Evolutionary conservation across 2,797 vertebrate species (phyloP), one percentile per base, ranked within the genome.

Genomic region (Ctenosaura bakeri): DNA sequence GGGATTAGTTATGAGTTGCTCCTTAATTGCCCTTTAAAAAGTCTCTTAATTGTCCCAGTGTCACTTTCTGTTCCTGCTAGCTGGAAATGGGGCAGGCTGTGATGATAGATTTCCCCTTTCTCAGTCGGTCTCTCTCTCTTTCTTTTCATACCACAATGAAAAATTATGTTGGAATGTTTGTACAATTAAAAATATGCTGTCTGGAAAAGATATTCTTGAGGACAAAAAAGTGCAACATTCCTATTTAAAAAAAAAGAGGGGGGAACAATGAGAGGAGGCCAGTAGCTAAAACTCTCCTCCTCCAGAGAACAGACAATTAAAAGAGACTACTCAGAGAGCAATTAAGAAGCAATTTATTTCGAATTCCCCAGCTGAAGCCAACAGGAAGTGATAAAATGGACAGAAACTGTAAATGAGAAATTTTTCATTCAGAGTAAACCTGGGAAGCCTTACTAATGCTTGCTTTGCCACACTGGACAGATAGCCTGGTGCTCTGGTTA

Each of bases 271-370:
- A 73, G 54, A 83, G 7, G 71, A 89, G 62, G 59, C 74, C 32
- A 56, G 71, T 76, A 83, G n/a, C 73, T 83, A 89, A 83, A 76
- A 22, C 69, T 14, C 62, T 82, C 66, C 9, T 69, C 38, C 29
- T 76, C 88, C 29, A 87, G 74, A 79, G 14, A 81, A 81, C 54
- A 66, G 50, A 59, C 87, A 71, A 88, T 81, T 88, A 81, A 87
- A 64, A 81, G 64, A 71, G 29, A 16, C 64, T 46, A 83, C 66
- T 83, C 35, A 83, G 64, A 38, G 69, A 29, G 46, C 66, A 73
- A 73, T 85, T 85, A 85, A 85, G 64, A 85, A 66, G 52, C 50
- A 64, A 26, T 89, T 88, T 89, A 83, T 83, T 20, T 18, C 64
- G 50, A 76, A 62, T 59, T n/a, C 2, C 29, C 54, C 69, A 38